A percentile compares a stretch with the other conserved stretches of the same genome.
Conservation (phyloP, 2,888 invertebrate species). For the Xestia ashworthii region DNA sequence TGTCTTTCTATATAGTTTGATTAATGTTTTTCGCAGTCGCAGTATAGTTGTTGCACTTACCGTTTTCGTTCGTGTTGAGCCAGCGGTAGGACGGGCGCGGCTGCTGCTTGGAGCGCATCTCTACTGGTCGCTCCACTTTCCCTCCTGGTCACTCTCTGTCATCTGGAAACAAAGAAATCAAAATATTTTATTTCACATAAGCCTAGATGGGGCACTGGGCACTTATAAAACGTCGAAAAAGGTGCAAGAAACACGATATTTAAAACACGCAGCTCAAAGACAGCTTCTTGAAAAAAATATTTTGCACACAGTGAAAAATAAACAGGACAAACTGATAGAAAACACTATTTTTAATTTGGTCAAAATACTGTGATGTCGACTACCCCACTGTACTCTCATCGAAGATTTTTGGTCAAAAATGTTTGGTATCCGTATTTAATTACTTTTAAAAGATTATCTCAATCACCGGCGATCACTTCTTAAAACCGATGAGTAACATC, state of each 20-base stretch:
- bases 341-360: conserved; percentile 16
- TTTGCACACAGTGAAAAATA: not conserved
- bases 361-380: conserved; percentile 49
- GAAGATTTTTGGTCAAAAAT: conserved; percentile 59
- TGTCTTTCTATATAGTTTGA: too few species aligned
- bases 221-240: too few species aligned
- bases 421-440: conserved; percentile 66
- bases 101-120: conserved; percentile 93
- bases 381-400: conserved; percentile 56
- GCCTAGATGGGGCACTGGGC: too few species aligned
- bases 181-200: too few species aligned
- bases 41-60: conserved; percentile 74
- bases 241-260: not conserved
- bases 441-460: conserved; percentile 71
- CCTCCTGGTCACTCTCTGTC: conserved; percentile 76
- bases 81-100: conserved; percentile 93
- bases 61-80: conserved; percentile 92
- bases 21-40: not conserved
- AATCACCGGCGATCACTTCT: conserved; percentile 71
- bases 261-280: not conserved
- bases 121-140: conserved; percentile 82
- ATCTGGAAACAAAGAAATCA: conserved; percentile 74
- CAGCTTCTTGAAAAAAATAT: not conserved
- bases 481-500: conserved; percentile 75
- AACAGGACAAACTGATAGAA: not conserved